Evolutionary conservation across 2,797 vertebrate species (phyloP).

Genomic region (Microctenopoma lineatum): DNA sequence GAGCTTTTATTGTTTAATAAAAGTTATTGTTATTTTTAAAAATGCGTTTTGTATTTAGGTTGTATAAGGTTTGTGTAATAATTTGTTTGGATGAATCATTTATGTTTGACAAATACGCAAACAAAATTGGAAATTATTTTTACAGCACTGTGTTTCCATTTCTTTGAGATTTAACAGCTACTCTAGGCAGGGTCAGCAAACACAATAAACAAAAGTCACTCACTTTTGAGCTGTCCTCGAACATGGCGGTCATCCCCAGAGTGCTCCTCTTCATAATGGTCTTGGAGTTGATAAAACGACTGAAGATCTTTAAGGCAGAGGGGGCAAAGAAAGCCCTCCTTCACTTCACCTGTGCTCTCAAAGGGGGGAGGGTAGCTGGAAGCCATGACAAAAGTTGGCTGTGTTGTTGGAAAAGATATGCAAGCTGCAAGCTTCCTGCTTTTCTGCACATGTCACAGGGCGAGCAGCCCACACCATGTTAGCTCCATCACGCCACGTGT

Average conservation of each 20-base stretch:
- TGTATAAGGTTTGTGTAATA: too few relatives aligned
- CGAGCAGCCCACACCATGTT: conserved; percentile 38
- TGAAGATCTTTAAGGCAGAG: conserved; percentile 96
- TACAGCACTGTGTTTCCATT: background rate
- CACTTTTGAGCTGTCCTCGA: conserved; percentile 92
- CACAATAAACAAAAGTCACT: conserved; percentile 45
- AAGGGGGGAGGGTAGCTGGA: conserved; percentile 87
- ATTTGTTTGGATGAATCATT: too few relatives aligned
- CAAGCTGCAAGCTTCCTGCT: conserved; percentile 29
- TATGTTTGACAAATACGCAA: too few relatives aligned
- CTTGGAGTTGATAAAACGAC: conserved; percentile 94
- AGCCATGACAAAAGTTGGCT: conserved; percentile 83
- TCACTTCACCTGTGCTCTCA: conserved; percentile 89
- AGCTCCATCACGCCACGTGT: conserved; percentile 60
- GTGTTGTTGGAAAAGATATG: conserved; percentile 30
- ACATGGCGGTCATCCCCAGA: conserved; percentile 91
- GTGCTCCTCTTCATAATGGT: conserved; percentile 98
- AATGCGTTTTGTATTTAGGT: too few relatives aligned
- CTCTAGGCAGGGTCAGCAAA: background rate
- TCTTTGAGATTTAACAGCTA: too few relatives aligned
- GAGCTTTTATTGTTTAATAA: too few relatives aligned
- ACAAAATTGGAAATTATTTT: too few relatives aligned
- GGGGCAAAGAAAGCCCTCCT: conserved; percentile 96
- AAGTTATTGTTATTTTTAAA: too few relatives aligned
- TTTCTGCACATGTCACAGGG: conserved; percentile 60